These are phyloP conservation scores for Diachasmimorpha longicaudata DNA, from an alignment of 1,140 invertebrate genomes.

Conservation along the genomic window DNA sequence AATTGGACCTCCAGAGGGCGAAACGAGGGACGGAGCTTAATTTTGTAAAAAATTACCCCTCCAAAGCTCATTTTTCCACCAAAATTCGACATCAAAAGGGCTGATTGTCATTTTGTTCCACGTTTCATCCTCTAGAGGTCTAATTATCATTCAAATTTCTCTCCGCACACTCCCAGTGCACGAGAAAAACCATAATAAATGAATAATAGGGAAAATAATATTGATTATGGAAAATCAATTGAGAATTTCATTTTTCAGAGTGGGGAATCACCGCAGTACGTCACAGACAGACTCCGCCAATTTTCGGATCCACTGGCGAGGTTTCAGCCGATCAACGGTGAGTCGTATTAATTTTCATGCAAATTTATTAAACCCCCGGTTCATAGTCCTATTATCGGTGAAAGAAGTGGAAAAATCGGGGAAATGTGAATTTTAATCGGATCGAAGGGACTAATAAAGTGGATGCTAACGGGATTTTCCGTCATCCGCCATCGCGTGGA, in stretches of 20 bases:
- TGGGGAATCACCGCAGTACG: conserved; percentile 58
- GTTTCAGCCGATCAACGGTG: conserved; percentile 64
- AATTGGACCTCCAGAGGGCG: too few relatives aligned
- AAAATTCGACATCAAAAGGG: too few relatives aligned
- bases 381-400: not conserved
- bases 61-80: too few relatives aligned
- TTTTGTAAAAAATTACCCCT: too few relatives aligned
- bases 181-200: too few relatives aligned
- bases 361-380: conserved; percentile 6
- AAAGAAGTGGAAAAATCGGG: not conserved
- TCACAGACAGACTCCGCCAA: conserved; percentile 62
- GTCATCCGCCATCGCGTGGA: not conserved
- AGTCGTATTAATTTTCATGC: conserved; percentile 46
- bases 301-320: conserved; percentile 64
- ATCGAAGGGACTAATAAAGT: not conserved
- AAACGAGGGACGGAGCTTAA: too few relatives aligned
- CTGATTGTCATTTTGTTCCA: too few relatives aligned
- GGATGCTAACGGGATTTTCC: not conserved
- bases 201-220: not conserved
- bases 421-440: not conserved
- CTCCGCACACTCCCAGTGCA: not conserved
- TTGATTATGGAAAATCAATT: not conserved
- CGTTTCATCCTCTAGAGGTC: too few relatives aligned
- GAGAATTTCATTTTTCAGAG: conserved; percentile 51
- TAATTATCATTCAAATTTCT: too few relatives aligned